Percentiles rank a stretch among this genome's conserved stretches.
Conservation (phyloP, 64 coral and sea anemone species). For the Montipora sp. region DNA sequence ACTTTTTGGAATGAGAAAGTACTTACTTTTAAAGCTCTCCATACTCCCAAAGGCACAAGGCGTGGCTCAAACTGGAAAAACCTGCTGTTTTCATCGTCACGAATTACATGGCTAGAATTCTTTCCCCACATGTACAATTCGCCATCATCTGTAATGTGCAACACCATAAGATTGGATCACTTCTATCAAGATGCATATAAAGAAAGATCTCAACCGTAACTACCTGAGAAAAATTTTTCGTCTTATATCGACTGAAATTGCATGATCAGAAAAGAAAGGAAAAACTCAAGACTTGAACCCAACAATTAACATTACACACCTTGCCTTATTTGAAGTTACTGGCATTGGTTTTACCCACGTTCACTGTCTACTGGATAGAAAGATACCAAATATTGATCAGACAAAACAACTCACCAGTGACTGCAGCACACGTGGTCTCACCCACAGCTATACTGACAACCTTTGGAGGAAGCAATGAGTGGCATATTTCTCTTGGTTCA, state of each 20-base stretch:
- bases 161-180: neutral
- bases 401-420: constrained; percentile 63
- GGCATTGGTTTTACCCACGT: neutral
- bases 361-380: neutral
- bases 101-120: constrained; percentile 83
- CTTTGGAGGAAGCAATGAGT: constrained; percentile 42
- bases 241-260: no score
- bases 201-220: no score
- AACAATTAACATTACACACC: no score
- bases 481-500: constrained; percentile 56
- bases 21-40: constrained; percentile 80
- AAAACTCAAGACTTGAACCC: no score
- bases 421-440: constrained; percentile 94
- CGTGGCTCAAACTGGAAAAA: constrained; percentile 88
- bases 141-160: constrained; percentile 69
- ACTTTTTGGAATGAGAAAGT: neutral
- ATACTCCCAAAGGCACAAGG: constrained; percentile 61
- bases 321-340: no score
- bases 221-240: no score
- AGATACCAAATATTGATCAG: neutral
- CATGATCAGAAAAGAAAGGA: no score
- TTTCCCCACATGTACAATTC: constrained; percentile 94
- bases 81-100: constrained; percentile 71
- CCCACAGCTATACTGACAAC: constrained; percentile 71
- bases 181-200: neutral